A percentile compares a stretch with the other conserved stretches of the same genome.
Evolutionary conservation across 1,140 invertebrate genomes (phyloP).

Genomic region (Epicauta chinensis): DNA sequence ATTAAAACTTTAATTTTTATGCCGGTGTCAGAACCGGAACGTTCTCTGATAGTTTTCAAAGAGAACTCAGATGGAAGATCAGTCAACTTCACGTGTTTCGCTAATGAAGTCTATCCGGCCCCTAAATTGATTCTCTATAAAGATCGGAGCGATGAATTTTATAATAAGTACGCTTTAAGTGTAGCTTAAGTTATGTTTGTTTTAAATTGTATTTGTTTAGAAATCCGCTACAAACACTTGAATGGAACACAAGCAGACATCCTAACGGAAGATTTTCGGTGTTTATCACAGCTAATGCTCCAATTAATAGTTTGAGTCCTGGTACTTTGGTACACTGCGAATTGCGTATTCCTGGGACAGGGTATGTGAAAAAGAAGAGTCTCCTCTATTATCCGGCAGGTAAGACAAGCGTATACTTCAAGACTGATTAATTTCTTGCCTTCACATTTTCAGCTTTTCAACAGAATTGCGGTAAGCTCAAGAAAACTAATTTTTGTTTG

Average conservation of each 20-base stretch:
- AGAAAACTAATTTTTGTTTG: no score
- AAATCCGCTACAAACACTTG: constrained; percentile 20
- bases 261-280: constrained; percentile 29
- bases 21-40: constrained; percentile 37
- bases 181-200: neutral
- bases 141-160: constrained; percentile 25
- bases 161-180: constrained; percentile 20
- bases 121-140: constrained; percentile 42
- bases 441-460: no score
- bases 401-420: constrained; percentile 19
- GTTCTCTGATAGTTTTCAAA: constrained; percentile 26
- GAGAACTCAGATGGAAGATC: constrained; percentile 14
- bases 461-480: no score
- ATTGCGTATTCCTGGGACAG: constrained; percentile 34
- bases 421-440: no score
- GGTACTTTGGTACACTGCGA: constrained; percentile 34
- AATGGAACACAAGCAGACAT: constrained; percentile 35
- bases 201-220: neutral
- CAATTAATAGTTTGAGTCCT: constrained; percentile 21
- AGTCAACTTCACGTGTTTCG: constrained; percentile 45
- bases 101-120: constrained; percentile 42
- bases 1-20: constrained; percentile 7
- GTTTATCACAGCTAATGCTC: constrained; percentile 30
- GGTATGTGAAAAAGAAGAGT: constrained; percentile 37
- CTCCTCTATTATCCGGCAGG: constrained; percentile 37